Base-by-base conservation (phyloP, 2,888 invertebrate species). In the Bugula neritina region DNA sequence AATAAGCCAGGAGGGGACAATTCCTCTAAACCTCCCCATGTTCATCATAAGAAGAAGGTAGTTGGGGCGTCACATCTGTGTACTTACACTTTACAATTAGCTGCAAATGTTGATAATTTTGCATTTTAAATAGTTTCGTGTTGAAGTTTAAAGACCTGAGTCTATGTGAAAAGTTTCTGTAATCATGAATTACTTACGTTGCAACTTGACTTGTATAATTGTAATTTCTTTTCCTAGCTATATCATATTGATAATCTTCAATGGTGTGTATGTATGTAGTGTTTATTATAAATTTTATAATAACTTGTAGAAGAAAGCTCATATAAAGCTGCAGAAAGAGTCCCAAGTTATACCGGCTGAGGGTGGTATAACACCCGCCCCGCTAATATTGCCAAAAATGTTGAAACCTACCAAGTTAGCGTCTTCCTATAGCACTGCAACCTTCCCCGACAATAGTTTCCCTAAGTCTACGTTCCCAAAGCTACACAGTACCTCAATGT, bases 321-420 rank as follows among this genome's bases (percentile, higher is more conserved):
- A 25, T 13, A 3, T 34, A 13, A 63, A 63, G 31, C 31, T 63
- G n/a, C 63, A 63, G 27, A 63, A 63, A n/a, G 63, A 63, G 5
- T 63, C 63, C 31, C 63, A 63, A 13, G 63, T 31, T 63, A 27
- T 63, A 13, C 63, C 63, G 5, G 27, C 10, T 63, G 63, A 63
- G 63, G 63, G 63, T 25, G 63, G 63, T 34, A 31, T 63, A 25
- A 63, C 63, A 13, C 63, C 58, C 63, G 31, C 58, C n/a, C 54
- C 73, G n/a, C 52, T 58, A 1, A 73, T 71, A 2, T 34, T 73
- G 69, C 73, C 73, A 1, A 73, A 73, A 54, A 71, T 73, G 34
- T 54, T 72, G 29, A 71, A 58, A 34, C 43, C 72, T 2, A 54
- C 71, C 1, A 73, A 69, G 54, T 34, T 69, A 1, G 69, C 71